Evolutionary conservation across 2,797 vertebrate species (phyloP).

Genomic region (Ptychobarbus kaznakovi): DNA sequence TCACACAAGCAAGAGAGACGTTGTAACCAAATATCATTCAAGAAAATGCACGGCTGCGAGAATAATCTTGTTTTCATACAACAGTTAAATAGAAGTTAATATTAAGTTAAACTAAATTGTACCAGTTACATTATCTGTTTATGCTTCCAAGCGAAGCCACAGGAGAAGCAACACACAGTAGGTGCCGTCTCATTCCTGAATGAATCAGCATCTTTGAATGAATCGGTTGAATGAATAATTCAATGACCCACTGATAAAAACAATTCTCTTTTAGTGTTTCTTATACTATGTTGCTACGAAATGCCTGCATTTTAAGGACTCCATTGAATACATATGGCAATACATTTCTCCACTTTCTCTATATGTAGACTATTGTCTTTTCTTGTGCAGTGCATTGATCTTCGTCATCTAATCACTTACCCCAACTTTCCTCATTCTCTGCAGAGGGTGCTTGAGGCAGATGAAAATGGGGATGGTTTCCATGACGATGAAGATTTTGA

Average conservation of each 20-base stretch:
- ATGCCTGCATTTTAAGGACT: background rate
- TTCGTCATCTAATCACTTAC: background rate
- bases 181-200: background rate
- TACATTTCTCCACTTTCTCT: slow-evolving; percentile 9
- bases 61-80: background rate
- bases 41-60: background rate
- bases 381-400: background rate
- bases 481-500: slow-evolving; percentile 95
- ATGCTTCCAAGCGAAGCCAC: background rate
- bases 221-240: background rate
- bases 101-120: background rate
- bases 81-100: background rate
- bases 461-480: slow-evolving; percentile 92
- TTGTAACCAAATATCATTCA: background rate
- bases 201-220: background rate
- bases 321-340: background rate
- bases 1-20: background rate
- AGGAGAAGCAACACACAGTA: background rate
- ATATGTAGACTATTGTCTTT: slow-evolving; percentile 1
- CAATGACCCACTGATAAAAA: background rate
- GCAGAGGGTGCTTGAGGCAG: slow-evolving; percentile 94
- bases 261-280: background rate
- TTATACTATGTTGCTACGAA: background rate
- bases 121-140: background rate
- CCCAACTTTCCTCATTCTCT: slow-evolving; percentile 26